Percentiles rank a stretch among this genome's conserved stretches.
Conservation (phyloP, 2,888 invertebrate genomes). For the Ctena decussata region DNA sequence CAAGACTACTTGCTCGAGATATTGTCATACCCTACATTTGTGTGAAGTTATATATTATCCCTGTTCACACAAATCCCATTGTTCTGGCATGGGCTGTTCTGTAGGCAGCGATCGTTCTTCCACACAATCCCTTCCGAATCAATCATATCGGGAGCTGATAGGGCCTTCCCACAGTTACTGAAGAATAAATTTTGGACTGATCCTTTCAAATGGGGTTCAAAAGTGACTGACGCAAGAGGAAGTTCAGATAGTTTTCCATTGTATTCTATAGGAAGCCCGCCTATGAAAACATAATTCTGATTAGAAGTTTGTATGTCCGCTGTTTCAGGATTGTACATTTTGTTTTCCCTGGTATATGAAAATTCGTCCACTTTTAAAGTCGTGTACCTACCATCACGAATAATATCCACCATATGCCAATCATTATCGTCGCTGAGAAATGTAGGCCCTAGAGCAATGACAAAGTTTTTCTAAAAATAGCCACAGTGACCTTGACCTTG, state of each 20-base stretch:
- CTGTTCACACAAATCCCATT: conserved; percentile 98
- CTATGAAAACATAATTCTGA: conserved; percentile 97
- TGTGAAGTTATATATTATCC: too few species aligned
- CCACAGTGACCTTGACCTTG: too few species aligned
- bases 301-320: conserved; percentile 83
- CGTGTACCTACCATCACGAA: conserved; percentile 93
- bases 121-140: conserved; percentile 88
- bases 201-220: conserved; percentile 97
- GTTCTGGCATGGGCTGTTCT: conserved; percentile 94
- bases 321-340: conserved; percentile 95
- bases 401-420: conserved; percentile 96
- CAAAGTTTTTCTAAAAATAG: too few species aligned
- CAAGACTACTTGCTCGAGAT: too few species aligned
- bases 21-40: too few species aligned
- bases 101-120: conserved; percentile 75
- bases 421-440: conserved; percentile 96
- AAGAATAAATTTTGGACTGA: conserved; percentile 95
- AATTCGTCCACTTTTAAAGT: conserved; percentile 95
- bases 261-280: conserved; percentile 98
- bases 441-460: too few species aligned
- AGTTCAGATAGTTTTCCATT: conserved; percentile 92
- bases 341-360: conserved; percentile 90
- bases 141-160: conserved; percentile 94
- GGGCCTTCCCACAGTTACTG: conserved; percentile 90
- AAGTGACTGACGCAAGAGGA: conserved; percentile 96